These are phyloP conservation scores for Timema cristinae DNA, from an alignment of 2,888 invertebrate species.

Conservation along the genomic window DNA sequence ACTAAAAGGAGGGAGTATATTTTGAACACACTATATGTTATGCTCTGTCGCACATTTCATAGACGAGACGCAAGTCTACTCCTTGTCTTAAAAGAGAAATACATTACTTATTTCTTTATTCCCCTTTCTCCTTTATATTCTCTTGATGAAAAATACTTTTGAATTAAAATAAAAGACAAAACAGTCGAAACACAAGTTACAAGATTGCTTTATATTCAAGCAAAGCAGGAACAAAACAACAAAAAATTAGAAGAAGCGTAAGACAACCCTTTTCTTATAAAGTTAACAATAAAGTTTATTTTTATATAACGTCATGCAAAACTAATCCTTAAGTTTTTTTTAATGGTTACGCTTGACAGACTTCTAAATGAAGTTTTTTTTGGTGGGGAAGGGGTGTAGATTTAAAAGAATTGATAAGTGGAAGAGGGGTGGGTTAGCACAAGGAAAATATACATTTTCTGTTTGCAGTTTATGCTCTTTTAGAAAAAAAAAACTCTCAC, in stretches of 20 bases:
- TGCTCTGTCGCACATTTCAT: constrained; percentile 11
- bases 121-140: constrained; percentile 13
- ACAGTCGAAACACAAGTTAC: constrained; percentile 14
- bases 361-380: constrained; percentile 13
- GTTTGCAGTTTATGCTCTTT: no score
- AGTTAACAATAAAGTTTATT: constrained; percentile 12
- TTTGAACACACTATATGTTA: background rate
- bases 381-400: background rate
- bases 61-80: background rate
- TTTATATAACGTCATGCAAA: constrained; percentile 2
- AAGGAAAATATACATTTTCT: no score
- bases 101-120: constrained; percentile 2
- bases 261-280: constrained; percentile 8
- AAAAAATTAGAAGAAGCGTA: background rate
- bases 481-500: no score
- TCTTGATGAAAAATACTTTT: background rate
- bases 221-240: constrained; percentile 8
- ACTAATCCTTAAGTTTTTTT: constrained; percentile 12
- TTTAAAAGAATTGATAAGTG: no score
- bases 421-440: no score
- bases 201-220: constrained; percentile 17
- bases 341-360: constrained; percentile 11
- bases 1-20: background rate
- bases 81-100: constrained; percentile 10
- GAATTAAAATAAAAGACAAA: constrained; percentile 11